Conservation (phyloP, 2,113 vertebrate species). For the Tenrec ecaudatus region DNA sequence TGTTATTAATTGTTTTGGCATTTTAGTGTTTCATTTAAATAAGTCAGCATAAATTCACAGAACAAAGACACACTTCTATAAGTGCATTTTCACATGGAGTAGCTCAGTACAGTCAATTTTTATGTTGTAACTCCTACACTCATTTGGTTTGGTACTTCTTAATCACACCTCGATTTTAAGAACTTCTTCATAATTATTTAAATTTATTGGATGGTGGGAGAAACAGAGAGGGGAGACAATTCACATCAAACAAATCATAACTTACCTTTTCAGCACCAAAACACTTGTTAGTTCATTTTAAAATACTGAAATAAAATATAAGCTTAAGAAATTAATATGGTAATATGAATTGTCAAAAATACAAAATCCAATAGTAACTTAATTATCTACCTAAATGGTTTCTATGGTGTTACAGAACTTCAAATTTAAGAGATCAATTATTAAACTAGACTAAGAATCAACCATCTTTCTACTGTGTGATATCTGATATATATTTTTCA, state of each 20-base stretch:
- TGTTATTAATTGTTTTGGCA: slow-evolving; percentile 54
- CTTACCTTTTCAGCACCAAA: not conserved
- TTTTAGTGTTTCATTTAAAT: slow-evolving; percentile 24
- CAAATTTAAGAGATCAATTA: slow-evolving; percentile 13
- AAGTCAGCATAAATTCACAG: slow-evolving; percentile 42
- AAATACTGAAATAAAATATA: not conserved
- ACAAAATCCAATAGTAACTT: not conserved
- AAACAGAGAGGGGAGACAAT: not conserved
- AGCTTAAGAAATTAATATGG: not conserved
- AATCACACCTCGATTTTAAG: not conserved
- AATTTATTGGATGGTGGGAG: not conserved
- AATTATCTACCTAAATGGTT: not conserved
- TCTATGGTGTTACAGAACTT: not conserved
- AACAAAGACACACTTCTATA: not conserved
- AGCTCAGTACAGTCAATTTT: not conserved
- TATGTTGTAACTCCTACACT: not conserved
- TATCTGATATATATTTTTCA: slow-evolving; percentile 22
- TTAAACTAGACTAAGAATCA: not conserved
- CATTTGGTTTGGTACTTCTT: not conserved
- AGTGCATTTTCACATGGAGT: not conserved
- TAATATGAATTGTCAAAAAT: not conserved
- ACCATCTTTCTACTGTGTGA: not conserved
- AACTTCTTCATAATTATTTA: slow-evolving; percentile 40
- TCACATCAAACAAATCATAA: slow-evolving; percentile 33
- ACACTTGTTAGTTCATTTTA: slow-evolving; percentile 8